phyloP scores from a whole-genome alignment of 1,140 invertebrate species.

The Hesperophylax magnus region DNA sequence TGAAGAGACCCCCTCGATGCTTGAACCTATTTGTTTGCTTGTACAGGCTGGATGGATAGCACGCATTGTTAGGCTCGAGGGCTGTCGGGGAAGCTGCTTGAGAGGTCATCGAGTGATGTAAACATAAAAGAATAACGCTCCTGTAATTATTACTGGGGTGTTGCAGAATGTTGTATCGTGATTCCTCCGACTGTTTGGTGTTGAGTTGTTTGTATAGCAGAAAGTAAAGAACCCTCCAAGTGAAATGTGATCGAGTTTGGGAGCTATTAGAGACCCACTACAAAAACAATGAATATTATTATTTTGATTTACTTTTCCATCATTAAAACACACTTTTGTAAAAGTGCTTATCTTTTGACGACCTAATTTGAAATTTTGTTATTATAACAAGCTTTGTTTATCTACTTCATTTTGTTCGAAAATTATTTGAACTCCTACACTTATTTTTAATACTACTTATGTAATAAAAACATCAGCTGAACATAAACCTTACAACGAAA shows the following conservation, averaged over 20 bases:
- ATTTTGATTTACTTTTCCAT: not conserved
- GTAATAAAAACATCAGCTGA: too few relatives aligned
- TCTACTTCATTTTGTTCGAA: too few relatives aligned
- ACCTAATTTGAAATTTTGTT: too few relatives aligned
- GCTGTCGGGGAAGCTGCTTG: not conserved
- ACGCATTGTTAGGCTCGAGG: too few relatives aligned
- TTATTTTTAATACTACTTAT: too few relatives aligned
- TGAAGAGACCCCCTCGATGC: not conserved
- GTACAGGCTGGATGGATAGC: too few relatives aligned
- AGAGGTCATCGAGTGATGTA: slow-evolving; percentile 19
- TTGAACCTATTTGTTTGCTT: not conserved
- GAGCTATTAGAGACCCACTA: not conserved
- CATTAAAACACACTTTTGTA: too few relatives aligned
- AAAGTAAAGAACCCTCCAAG: not conserved
- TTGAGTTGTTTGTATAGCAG: not conserved
- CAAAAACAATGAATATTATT: not conserved
- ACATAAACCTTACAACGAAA: too few relatives aligned
- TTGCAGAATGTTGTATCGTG: not conserved
- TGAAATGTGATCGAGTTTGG: not conserved
- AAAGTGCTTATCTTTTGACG: too few relatives aligned
- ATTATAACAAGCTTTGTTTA: too few relatives aligned
- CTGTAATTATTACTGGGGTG: slow-evolving; percentile 10
- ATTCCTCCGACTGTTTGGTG: not conserved
- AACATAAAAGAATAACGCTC: slow-evolving; percentile 29
- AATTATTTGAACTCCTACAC: too few relatives aligned